Conservation (phyloP, 2,113 vertebrate species). For the Sinocyclocheilus rhinocerous region DNA sequence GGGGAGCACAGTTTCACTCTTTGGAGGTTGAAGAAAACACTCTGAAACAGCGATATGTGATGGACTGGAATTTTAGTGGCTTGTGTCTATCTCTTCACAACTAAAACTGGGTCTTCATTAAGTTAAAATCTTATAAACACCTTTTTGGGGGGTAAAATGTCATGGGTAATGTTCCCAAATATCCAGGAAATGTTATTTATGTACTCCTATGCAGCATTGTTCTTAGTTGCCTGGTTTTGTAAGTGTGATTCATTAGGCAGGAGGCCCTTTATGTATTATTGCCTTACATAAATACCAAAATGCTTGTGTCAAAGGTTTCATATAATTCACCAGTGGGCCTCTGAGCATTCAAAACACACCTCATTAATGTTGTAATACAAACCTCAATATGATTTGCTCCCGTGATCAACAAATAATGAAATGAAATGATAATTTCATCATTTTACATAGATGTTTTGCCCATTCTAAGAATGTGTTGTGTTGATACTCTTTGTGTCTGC, state of each 20-base stretch:
- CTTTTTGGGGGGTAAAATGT: neutral
- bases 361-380: constrained; percentile 20
- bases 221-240: constrained; percentile 7
- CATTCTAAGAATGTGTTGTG: neutral
- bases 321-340: constrained; percentile 31
- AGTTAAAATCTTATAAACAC: neutral
- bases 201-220: neutral
- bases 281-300: constrained; percentile 44
- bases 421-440: neutral
- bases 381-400: neutral
- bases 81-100: neutral
- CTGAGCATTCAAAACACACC: neutral
- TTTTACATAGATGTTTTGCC: neutral
- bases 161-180: neutral
- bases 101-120: neutral
- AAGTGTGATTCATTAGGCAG: constrained; percentile 46
- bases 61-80: neutral
- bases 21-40: constrained; percentile 36
- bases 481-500: constrained; percentile 1
- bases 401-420: neutral
- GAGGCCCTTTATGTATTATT: constrained; percentile 43
- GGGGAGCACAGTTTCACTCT: constrained; percentile 14
- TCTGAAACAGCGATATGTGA: constrained; percentile 50
- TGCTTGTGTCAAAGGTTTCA: constrained; percentile 35
- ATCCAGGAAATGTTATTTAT: neutral